phyloP scores from a whole-genome alignment of 2,888 invertebrate genomes.

The Phrixothrix hirtus region DNA sequence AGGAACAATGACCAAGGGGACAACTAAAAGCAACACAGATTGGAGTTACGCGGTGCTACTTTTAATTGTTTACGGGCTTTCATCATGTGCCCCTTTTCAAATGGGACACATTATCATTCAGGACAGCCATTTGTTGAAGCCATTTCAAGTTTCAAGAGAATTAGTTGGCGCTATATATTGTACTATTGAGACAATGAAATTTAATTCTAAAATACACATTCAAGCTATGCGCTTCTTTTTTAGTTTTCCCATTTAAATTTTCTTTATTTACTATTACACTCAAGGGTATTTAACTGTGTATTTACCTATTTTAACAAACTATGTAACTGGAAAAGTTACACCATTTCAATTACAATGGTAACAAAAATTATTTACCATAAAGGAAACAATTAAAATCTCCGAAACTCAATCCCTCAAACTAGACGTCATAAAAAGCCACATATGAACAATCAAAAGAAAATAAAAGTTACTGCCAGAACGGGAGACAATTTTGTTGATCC shows the following conservation, averaged over 20 bases:
- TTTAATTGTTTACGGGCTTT: not conserved
- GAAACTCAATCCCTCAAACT: too few relatives aligned
- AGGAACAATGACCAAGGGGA: not conserved
- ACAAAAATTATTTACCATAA: too few relatives aligned
- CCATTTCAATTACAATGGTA: too few relatives aligned
- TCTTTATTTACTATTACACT: too few relatives aligned
- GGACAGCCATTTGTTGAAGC: not conserved
- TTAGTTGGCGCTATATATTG: not conserved
- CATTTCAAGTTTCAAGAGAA: not conserved
- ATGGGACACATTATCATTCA: not conserved
- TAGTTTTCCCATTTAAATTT: not conserved
- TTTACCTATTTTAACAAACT: too few relatives aligned
- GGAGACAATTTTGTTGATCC: too few relatives aligned
- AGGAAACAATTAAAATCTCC: too few relatives aligned
- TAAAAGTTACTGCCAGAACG: too few relatives aligned
- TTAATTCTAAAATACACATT: not conserved
- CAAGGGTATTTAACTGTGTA: too few relatives aligned
- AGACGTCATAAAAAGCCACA: too few relatives aligned
- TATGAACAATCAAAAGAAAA: too few relatives aligned
- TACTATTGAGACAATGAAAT: not conserved
- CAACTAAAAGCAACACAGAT: not conserved
- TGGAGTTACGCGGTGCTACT: not conserved
- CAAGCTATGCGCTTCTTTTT: not conserved
- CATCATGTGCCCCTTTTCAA: not conserved
- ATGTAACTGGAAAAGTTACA: too few relatives aligned